A percentile compares a stretch with the other conserved stretches of the same genome.
Conservation (phyloP, 2,888 invertebrate genomes). For the Panopea generosa region DNA sequence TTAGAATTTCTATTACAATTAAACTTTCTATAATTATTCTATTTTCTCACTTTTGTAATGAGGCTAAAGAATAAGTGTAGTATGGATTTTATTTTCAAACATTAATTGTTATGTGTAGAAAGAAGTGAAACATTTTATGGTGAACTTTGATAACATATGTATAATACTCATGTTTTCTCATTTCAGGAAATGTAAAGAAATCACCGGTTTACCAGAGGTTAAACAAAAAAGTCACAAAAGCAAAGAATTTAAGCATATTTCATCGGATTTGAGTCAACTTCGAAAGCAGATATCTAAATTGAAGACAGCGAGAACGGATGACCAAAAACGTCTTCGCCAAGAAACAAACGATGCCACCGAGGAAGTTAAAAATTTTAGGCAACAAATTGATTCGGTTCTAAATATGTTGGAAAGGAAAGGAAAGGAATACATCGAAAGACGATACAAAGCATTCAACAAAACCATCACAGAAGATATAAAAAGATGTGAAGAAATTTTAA, state of each 20-base stretch:
- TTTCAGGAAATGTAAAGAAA: slow-evolving; percentile 19
- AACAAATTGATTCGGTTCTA: slow-evolving; percentile 45
- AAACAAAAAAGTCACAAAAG: slow-evolving; percentile 15
- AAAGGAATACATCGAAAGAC: slow-evolving; percentile 33
- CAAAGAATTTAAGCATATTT: slow-evolving; percentile 35
- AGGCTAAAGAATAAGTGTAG: too few relatives aligned
- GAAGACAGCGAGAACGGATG: slow-evolving; percentile 25
- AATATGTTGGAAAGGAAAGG: slow-evolving; percentile 50
- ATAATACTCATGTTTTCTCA: too few relatives aligned
- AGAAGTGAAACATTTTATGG: too few relatives aligned
- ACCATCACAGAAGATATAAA: slow-evolving; percentile 30
- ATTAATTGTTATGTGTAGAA: too few relatives aligned
- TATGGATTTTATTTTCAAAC: too few relatives aligned
- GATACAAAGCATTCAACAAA: slow-evolving; percentile 34
- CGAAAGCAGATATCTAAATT: slow-evolving; percentile 21
- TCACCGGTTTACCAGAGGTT: slow-evolving; percentile 14
- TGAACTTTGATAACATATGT: too few relatives aligned
- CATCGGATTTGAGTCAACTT: slow-evolving; percentile 16
- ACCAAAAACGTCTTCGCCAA: slow-evolving; percentile 30
- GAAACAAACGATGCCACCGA: slow-evolving; percentile 41
- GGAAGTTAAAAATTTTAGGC: slow-evolving; percentile 39
- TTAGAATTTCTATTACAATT: too few relatives aligned
- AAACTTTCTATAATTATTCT: too few relatives aligned
- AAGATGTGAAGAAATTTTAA: slow-evolving; percentile 32
- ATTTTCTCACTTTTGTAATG: too few relatives aligned